Evolutionary conservation across 2,797 vertebrate genomes (phyloP), one percentile per base, ranked within the genome.

Genomic region (Etheostoma perlongum): DNA sequence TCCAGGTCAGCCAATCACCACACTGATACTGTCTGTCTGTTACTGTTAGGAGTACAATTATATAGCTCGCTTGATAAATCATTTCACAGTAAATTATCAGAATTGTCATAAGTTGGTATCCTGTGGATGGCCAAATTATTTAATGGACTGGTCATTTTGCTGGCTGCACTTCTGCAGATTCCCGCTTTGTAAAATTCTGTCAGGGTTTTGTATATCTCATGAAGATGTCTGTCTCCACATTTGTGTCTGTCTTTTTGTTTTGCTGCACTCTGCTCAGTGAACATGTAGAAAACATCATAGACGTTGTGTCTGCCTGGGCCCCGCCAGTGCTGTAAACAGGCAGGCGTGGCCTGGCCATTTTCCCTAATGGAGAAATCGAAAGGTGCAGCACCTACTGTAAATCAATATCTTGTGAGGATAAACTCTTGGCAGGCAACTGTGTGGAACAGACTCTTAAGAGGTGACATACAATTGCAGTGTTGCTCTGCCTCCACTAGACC

Each of bases 1-100:
- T 99, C 93, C 98, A 98, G 97, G 98, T 99, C 94, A 77, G 96
- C 91, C 40, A 27, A 23, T 54, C 15, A 10, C 48, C 61, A 40
- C 25, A 10, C 19, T 19, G 2, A 30, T 60, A 4, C 1, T 6
- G 9, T 59, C 46, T 67, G 25, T 47, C 46, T 67, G 25, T 47
- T 47, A 18, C n/a, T 54, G n/a, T 62, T 52, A 9, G 47, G 48
- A 52, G 47, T 30, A 6, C 10, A 49, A 5, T n/a, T n/a, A 51
- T 48, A 54, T 19, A 5, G n/a, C n/a, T 36, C 12, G 3, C 16
- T 25, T 60, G 40, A 58, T 27, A 46, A 59, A 30, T 61, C 51
- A 42, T 23, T 15, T 52, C 44, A 59, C 7, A 21, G 67, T 58
- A 15, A 2, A 13, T 60, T 10, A 42, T 49, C n/a, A 18, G 6